Evolutionary conservation across 2,888 invertebrate species (phyloP).

Genomic region (Trimorus sp.): DNA sequence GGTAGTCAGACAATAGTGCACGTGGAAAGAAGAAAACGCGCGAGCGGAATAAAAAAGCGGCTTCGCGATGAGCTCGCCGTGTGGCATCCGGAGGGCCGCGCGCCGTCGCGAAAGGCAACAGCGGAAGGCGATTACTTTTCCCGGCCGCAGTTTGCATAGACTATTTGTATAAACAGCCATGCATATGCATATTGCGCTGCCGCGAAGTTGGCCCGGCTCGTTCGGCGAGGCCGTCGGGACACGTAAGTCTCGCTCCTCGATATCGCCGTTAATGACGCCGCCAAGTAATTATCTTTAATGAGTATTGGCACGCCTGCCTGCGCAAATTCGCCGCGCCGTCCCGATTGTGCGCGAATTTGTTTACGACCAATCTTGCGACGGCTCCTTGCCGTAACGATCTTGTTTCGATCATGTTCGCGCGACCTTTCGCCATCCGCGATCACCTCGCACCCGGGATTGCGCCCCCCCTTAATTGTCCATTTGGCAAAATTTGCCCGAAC

Average conservation of each 20-base stretch:
- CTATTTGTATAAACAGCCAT: slow-evolving; percentile 66
- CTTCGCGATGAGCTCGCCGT: slow-evolving; percentile 30
- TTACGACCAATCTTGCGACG: slow-evolving; percentile 42
- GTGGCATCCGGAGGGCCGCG: slow-evolving; percentile 42
- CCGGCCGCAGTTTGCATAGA: slow-evolving; percentile 64
- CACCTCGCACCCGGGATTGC: slow-evolving; percentile 18
- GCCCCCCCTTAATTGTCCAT: slow-evolving; percentile 19
- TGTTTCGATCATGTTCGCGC: slow-evolving; percentile 39
- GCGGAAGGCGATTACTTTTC: slow-evolving; percentile 66
- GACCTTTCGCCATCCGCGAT: slow-evolving; percentile 15
- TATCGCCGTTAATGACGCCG: slow-evolving; percentile 41
- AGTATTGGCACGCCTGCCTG: slow-evolving; percentile 57
- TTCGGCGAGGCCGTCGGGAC: slow-evolving; percentile 29
- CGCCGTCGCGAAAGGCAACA: slow-evolving; percentile 52
- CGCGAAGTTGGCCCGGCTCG: slow-evolving; percentile 41
- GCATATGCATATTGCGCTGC: slow-evolving; percentile 66
- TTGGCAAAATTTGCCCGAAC: background rate
- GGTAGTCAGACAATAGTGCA: slow-evolving; percentile 51
- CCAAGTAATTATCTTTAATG: slow-evolving; percentile 62
- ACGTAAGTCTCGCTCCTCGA: slow-evolving; percentile 49
- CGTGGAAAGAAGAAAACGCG: slow-evolving; percentile 38
- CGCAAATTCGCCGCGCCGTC: slow-evolving; percentile 2
- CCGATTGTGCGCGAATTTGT: slow-evolving; percentile 50
- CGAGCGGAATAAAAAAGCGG: slow-evolving; percentile 47
- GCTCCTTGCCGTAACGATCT: slow-evolving; percentile 30